Evolutionary conservation across 1,140 invertebrate genomes (phyloP).

Genomic region (Oryctes rhinoceros): DNA sequence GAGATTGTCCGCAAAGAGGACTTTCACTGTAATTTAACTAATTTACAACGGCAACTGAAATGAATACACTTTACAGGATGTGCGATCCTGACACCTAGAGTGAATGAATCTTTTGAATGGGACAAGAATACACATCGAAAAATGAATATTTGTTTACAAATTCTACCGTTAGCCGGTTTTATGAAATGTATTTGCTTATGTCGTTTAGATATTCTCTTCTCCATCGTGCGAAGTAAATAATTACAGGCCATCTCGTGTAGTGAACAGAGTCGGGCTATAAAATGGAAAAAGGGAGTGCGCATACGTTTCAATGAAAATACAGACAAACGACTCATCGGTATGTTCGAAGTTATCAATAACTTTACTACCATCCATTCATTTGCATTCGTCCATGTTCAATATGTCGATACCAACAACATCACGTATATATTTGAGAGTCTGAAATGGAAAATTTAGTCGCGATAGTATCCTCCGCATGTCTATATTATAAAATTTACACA

Average conservation of each 20-base stretch:
- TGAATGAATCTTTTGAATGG: slow-evolving; percentile 19
- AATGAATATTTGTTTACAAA: slow-evolving; percentile 36
- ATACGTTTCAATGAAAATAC: neutral
- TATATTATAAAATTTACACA: slow-evolving; percentile 19
- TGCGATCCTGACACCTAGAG: neutral
- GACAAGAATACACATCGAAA: slow-evolving; percentile 19
- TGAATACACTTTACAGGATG: neutral
- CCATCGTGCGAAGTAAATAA: neutral
- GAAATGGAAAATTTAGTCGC: slow-evolving; percentile 7
- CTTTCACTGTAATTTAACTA: too few relatives aligned
- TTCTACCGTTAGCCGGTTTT: slow-evolving; percentile 21
- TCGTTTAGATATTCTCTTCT: slow-evolving; percentile 1
- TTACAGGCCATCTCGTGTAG: neutral
- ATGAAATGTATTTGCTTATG: slow-evolving; percentile 21
- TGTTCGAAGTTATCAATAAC: neutral
- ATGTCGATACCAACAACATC: neutral
- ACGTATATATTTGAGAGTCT: neutral
- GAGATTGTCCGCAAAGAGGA: too few relatives aligned
- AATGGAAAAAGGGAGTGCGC: neutral
- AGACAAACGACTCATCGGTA: neutral
- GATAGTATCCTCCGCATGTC: neutral
- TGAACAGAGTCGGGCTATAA: neutral
- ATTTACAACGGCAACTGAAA: too few relatives aligned
- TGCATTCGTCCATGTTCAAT: neutral
- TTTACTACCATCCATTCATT: neutral